Base-by-base conservation (phyloP, 2,888 invertebrate species). In the Zhengitettix transpicula region DNA sequence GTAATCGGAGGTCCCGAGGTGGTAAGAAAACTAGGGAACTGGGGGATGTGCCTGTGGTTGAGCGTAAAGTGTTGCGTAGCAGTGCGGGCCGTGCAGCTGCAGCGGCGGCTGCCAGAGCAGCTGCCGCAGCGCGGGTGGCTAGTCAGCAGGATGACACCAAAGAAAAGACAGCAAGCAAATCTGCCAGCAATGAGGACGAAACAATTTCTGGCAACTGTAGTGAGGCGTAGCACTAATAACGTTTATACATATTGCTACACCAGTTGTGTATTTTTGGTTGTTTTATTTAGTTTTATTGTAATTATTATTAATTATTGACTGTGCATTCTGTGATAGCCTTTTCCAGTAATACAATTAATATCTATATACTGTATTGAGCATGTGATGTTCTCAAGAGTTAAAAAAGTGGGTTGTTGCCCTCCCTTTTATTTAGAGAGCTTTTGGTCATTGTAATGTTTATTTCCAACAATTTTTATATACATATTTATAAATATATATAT, bases 81-180 rank as follows among this genome's bases (percentile, higher is more conserved):
- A 89, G 89, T 72, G 84, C 89, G 44, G 85, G 86, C 66, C 72
- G 87, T 67, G 80, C 82, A 66, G 75, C 81, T 65, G 76, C 78
- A 44, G 75, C 79, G 56, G 75, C 79, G 58, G 75, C 79, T 51
- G 75, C 78, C 9, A 66, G 78, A 55, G 72, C 75, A 40, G 75
- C 78, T 57, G 76, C 78, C 1, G 77, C 77, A 51, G 60, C 56
- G n/a, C 52, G n/a, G n/a, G 47, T 47, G 12, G 47, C n/a, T n/a
- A 47, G 47, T 47, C 14, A 47, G 47, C 47, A 47, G 47, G 47
- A n/a, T 14, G 28, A 28, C 28, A 28, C 28, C 28, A 28, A 28
- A 28, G 28, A 28, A 42, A 28, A 53, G 53, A 28, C 53, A 53
- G 53, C 53, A 1, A 53, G 53, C 12, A 53, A 53, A 28, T 28